Conservation (phyloP, 1,140 invertebrate genomes). For the Scaptomyza montana region DNA sequence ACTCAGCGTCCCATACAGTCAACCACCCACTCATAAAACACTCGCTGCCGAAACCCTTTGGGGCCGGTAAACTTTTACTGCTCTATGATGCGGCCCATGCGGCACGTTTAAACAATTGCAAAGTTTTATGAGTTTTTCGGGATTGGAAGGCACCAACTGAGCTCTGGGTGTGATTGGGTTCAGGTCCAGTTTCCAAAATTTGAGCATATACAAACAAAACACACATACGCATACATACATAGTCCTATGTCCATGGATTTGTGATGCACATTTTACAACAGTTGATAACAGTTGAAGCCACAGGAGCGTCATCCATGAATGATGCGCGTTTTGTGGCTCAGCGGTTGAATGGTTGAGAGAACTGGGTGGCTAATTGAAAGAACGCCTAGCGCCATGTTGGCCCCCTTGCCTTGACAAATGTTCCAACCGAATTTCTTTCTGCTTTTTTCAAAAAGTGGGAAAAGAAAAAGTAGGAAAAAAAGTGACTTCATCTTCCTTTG, state of each 20-base stretch:
- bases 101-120: conserved; percentile 76
- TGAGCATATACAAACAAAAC: neutral
- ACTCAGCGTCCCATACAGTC: neutral
- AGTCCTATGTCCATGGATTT: conserved; percentile 19
- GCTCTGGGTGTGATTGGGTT: neutral
- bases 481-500: no score
- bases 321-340: conserved; percentile 28
- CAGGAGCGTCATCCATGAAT: conserved; percentile 32
- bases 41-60: conserved; percentile 3
- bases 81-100: conserved; percentile 57
- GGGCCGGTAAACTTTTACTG: conserved; percentile 42
- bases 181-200: conserved; percentile 1
- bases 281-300: neutral
- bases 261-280: conserved; percentile 22
- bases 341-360: conserved; percentile 8
- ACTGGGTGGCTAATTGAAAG: conserved; percentile 32
- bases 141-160: conserved; percentile 25
- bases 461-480: neutral
- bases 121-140: conserved; percentile 59
- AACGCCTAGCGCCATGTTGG: conserved; percentile 13
- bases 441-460: neutral
- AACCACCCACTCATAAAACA: neutral
- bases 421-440: neutral
- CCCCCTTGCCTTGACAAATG: conserved; percentile 13
- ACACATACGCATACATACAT: neutral